These are phyloP conservation scores for Agapornis canus DNA, from an alignment of 2,797 vertebrate species.

Conservation along the genomic window DNA sequence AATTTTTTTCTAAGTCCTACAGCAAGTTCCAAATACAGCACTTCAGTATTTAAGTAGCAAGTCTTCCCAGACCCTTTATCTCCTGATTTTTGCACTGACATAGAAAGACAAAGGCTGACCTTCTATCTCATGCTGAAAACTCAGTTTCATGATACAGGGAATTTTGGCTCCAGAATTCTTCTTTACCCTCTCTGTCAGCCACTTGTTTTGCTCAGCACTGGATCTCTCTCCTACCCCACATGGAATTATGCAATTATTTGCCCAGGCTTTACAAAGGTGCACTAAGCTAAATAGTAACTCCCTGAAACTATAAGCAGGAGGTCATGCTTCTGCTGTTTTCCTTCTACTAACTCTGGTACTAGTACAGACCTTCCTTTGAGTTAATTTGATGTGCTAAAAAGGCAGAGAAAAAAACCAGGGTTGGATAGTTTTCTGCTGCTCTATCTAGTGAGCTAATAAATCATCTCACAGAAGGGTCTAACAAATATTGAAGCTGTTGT, in stretches of 20 bases:
- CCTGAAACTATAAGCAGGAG: neutral
- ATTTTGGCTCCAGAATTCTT: neutral
- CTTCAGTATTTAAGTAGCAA: neutral
- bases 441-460: neutral
- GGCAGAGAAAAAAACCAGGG: neutral
- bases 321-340: neutral
- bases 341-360: neutral
- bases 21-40: neutral
- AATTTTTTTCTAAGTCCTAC: neutral
- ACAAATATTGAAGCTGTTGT: neutral
- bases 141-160: neutral
- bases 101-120: neutral
- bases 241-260: neutral
- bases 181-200: neutral
- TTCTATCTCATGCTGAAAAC: neutral
- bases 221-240: neutral
- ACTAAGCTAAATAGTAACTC: neutral
- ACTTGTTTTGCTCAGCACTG: neutral
- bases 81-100: neutral
- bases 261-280: neutral
- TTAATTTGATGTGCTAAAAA: neutral
- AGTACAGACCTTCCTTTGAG: neutral
- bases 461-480: neutral
- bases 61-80: neutral
- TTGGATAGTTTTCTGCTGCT: neutral